Evolutionary conservation across 2,888 invertebrate genomes (phyloP).

Genomic region (Melitaea athalia): DNA sequence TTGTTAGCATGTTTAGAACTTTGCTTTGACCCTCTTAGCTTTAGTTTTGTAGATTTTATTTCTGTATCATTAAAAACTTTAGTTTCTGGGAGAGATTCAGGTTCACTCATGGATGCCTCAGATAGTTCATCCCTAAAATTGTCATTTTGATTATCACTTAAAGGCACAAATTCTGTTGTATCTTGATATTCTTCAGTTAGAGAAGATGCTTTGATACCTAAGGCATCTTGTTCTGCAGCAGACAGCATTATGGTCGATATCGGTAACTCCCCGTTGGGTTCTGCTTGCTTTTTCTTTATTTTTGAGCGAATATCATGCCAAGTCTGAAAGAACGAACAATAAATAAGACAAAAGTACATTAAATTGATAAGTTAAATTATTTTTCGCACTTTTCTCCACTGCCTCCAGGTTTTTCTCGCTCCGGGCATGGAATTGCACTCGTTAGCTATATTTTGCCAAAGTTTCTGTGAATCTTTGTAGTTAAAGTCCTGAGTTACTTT

Average conservation of each 20-base stretch:
- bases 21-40: conserved; percentile 43
- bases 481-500: conserved; percentile 64
- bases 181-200: conserved; percentile 53
- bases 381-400: conserved; percentile 69
- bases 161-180: conserved; percentile 55
- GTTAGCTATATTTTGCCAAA: conserved; percentile 68
- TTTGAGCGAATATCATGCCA: conserved; percentile 74
- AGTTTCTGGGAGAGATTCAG: conserved; percentile 57
- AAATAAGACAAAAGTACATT: not conserved
- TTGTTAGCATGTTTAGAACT: conserved; percentile 52
- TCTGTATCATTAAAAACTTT: conserved; percentile 54
- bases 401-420: conserved; percentile 71
- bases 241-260: conserved; percentile 53
- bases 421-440: conserved; percentile 71
- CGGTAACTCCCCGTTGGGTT: conserved; percentile 54
- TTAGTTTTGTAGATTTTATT: conserved; percentile 47
- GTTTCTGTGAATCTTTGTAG: conserved; percentile 61
- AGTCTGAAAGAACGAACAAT: conserved; percentile 56
- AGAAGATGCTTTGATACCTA: conserved; percentile 59
- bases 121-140: conserved; percentile 52
- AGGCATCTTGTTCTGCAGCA: conserved; percentile 59
- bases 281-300: conserved; percentile 58
- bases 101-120: conserved; percentile 55
- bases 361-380: conserved; percentile 7
- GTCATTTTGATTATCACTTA: conserved; percentile 50